Evolutionary conservation across 2,888 invertebrate genomes (phyloP).

Genomic region (Ectobius pallidus): DNA sequence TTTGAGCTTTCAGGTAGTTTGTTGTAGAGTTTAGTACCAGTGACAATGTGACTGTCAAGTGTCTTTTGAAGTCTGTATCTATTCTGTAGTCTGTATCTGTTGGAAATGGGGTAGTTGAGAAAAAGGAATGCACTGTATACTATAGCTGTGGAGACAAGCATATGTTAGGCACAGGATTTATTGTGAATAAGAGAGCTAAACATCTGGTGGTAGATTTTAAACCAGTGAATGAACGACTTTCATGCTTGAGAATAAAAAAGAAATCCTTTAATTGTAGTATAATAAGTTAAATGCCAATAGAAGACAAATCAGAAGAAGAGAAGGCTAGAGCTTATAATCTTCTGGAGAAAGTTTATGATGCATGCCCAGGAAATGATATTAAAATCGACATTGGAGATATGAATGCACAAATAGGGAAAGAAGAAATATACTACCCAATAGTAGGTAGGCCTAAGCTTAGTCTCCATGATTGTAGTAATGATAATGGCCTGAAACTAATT

Average conservation of each 20-base stretch:
- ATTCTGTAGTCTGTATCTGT: too few species aligned
- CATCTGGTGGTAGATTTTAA: not conserved
- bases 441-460: too few species aligned
- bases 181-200: not conserved
- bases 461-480: too few species aligned
- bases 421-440: too few species aligned
- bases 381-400: not conserved
- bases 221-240: not conserved
- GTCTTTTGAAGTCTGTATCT: too few species aligned
- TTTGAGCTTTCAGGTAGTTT: not conserved
- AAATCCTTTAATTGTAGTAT: slow-evolving; percentile 9
- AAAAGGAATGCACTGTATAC: not conserved
- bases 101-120: not conserved
- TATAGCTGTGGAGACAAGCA: not conserved
- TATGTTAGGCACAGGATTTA: slow-evolving; percentile 1
- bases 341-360: not conserved
- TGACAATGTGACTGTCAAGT: too few species aligned
- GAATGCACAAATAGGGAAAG: not conserved
- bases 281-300: not conserved
- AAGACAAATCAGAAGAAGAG: not conserved
- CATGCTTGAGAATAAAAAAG: not conserved
- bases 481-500: too few species aligned
- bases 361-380: slow-evolving; percentile 4
- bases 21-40: too few species aligned
- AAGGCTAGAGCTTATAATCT: not conserved